phyloP scores from a whole-genome alignment of 2,888 invertebrate species.

The Chaetoderma sp. region DNA sequence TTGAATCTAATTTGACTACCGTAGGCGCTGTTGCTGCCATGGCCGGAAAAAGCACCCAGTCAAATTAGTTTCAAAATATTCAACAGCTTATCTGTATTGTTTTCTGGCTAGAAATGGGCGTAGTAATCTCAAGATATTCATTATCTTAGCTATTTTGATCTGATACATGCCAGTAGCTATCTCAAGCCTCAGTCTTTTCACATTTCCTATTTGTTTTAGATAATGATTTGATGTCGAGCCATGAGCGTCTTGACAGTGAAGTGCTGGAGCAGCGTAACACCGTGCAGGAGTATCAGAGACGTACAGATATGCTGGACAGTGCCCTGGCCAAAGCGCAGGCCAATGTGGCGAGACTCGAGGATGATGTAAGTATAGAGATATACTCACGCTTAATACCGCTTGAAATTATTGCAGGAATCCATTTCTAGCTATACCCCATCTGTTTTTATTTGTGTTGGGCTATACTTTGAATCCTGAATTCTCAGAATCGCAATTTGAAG shows the following conservation, averaged over 20 bases:
- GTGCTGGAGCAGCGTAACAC: conserved; percentile 89
- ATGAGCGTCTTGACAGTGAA: conserved; percentile 92
- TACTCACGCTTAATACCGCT: background rate
- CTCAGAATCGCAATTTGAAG: too few relatives aligned
- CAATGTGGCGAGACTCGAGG: conserved; percentile 87
- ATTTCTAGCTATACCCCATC: too few relatives aligned
- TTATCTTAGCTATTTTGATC: background rate
- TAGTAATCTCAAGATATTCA: too few relatives aligned
- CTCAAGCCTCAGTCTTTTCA: too few relatives aligned
- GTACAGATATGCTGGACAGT: conserved; percentile 91
- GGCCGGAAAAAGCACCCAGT: too few relatives aligned
- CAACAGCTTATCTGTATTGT: too few relatives aligned
- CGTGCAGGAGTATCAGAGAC: conserved; percentile 89
- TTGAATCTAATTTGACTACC: too few relatives aligned
- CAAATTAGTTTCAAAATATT: too few relatives aligned
- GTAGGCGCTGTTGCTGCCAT: too few relatives aligned
- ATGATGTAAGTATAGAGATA: conserved; percentile 78
- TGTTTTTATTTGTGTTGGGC: background rate
- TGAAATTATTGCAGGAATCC: background rate
- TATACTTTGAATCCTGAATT: too few relatives aligned
- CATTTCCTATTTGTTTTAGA: conserved; percentile 73
- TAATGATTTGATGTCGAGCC: conserved; percentile 88
- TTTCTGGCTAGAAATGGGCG: too few relatives aligned
- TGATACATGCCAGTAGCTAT: background rate
- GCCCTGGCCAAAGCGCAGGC: conserved; percentile 91